These are phyloP conservation scores for Illadopsis cleaveri DNA, from an alignment of 2,113 vertebrate species.

Conservation along the genomic window DNA sequence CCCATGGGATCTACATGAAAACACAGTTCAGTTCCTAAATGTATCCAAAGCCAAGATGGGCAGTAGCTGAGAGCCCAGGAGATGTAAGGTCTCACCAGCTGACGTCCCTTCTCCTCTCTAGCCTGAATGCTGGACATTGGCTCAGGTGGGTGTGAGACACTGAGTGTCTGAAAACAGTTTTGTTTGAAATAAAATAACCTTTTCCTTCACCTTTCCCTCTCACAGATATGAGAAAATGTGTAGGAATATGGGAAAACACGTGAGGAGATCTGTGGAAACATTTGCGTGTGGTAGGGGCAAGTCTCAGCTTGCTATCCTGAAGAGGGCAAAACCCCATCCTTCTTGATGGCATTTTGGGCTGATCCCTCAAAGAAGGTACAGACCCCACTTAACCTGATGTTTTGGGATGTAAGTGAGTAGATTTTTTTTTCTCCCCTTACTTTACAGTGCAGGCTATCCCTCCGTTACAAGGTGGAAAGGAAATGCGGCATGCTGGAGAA, in stretches of 20 bases:
- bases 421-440: background rate
- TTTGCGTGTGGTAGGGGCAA: background rate
- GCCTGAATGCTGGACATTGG: background rate
- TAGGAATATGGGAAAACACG: background rate
- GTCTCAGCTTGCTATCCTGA: background rate
- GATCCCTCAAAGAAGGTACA: background rate
- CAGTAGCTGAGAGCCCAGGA: background rate
- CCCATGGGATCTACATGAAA: background rate
- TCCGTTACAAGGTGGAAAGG: background rate
- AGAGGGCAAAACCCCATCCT: background rate
- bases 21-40: background rate
- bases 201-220: background rate
- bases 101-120: background rate
- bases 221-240: background rate
- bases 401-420: background rate
- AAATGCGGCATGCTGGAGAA: background rate
- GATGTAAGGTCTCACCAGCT: background rate
- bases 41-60: background rate
- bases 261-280: background rate
- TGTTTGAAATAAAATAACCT: background rate
- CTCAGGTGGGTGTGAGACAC: background rate
- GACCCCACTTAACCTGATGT: background rate
- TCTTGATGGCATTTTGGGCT: background rate
- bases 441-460: background rate
- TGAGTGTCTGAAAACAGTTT: background rate